phyloP scores from a whole-genome alignment of 2,113 vertebrate genomes.

The Syngnathus floridae region DNA sequence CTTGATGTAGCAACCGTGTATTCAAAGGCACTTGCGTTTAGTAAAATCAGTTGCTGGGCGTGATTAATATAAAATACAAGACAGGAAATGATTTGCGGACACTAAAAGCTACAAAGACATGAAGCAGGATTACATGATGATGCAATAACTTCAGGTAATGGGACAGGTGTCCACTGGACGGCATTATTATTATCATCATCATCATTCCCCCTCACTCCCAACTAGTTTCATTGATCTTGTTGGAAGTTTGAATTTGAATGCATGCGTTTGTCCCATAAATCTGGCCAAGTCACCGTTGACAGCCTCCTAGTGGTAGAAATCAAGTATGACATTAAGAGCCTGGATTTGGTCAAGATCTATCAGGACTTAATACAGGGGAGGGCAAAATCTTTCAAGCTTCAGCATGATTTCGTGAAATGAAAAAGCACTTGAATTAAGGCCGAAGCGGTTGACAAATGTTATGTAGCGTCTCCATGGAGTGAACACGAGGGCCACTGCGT shows the following conservation, averaged over 20 bases:
- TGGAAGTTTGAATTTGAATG: constrained; percentile 6
- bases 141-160: constrained; percentile 10
- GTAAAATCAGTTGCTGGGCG: constrained; percentile 40
- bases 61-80: constrained; percentile 37
- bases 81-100: constrained; percentile 29
- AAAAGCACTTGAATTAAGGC: constrained; percentile 17
- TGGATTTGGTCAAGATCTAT: constrained; percentile 3
- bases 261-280: constrained; percentile 1
- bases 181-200: constrained; percentile 2
- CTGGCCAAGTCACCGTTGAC: background rate
- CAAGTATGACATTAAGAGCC: background rate
- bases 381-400: constrained; percentile 27
- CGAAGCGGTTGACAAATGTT: constrained; percentile 18
- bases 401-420: background rate
- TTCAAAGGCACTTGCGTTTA: constrained; percentile 58
- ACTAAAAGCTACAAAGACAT: constrained; percentile 28
- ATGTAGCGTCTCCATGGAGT: background rate
- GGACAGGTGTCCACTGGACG: constrained; percentile 27
- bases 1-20: constrained; percentile 27
- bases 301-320: background rate
- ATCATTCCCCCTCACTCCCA: background rate
- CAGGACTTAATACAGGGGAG: background rate
- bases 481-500: background rate
- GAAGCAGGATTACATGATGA: constrained; percentile 24
- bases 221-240: background rate